Evolutionary conservation across 2,113 vertebrate species (phyloP).

Genomic region (Dascyllus trimaculatus): DNA sequence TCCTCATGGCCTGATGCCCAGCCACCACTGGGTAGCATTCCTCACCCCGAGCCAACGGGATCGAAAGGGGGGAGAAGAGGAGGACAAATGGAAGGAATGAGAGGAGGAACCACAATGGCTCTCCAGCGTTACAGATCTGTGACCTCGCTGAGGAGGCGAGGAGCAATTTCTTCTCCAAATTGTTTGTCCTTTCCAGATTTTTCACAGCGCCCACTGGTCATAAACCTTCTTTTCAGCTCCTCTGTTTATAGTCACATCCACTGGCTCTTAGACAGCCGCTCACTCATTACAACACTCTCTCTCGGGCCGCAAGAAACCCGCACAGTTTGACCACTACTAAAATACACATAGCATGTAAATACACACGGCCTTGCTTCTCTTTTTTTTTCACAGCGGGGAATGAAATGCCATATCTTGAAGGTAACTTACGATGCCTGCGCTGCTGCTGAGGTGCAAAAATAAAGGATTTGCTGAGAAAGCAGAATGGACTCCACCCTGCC

Average conservation of each 20-base stretch:
- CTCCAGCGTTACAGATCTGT: slow-evolving; percentile 58
- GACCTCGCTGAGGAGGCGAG: slow-evolving; percentile 24
- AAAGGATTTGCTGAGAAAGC: slow-evolving; percentile 74
- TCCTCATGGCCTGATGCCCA: slow-evolving; percentile 79
- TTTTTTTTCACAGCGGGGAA: slow-evolving; percentile 45
- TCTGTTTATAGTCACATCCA: slow-evolving; percentile 68
- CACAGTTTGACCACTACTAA: slow-evolving; percentile 48
- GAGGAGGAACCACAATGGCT: slow-evolving; percentile 48
- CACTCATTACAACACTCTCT: slow-evolving; percentile 33
- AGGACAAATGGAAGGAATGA: slow-evolving; percentile 65
- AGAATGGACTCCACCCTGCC: slow-evolving; percentile 68
- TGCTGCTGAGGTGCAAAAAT: slow-evolving; percentile 63
- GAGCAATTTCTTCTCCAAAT: slow-evolving; percentile 31
- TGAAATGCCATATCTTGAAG: slow-evolving; percentile 48
- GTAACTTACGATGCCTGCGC: slow-evolving; percentile 53
- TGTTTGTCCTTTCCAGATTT: slow-evolving; percentile 35
- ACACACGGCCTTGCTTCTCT: background rate
- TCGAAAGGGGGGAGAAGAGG: slow-evolving; percentile 5
- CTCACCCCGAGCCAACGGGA: slow-evolving; percentile 65
- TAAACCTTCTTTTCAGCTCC: slow-evolving; percentile 51
- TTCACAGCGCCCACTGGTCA: slow-evolving; percentile 25
- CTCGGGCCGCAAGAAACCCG: slow-evolving; percentile 55
- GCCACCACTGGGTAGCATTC: slow-evolving; percentile 83
- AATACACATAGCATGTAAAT: slow-evolving; percentile 37
- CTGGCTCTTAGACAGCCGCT: slow-evolving; percentile 26